Percentiles rank a stretch among this genome's conserved stretches.
phyloP scores from a whole-genome alignment of 2,797 vertebrate genomes.

The Oreochromis grahami region DNA sequence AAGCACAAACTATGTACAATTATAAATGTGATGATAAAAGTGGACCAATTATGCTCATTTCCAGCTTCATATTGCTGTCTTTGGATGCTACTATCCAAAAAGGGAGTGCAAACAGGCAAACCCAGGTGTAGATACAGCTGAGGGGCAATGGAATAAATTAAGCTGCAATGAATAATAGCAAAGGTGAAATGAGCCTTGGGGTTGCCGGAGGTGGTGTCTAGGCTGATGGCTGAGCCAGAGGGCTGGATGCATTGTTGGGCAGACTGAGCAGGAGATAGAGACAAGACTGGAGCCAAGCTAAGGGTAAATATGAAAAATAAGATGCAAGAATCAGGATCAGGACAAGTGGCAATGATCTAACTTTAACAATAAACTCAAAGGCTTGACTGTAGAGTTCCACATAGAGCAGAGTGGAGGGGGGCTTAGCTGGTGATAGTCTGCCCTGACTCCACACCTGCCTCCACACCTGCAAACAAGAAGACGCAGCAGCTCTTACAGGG shows the following conservation, averaged over 20 bases:
- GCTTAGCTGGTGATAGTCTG: not conserved
- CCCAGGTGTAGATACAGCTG: not conserved
- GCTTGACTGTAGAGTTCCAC: fast-evolving
- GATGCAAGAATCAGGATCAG: not conserved
- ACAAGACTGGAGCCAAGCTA: not conserved
- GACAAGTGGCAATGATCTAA: not conserved
- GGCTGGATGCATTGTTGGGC: not conserved
- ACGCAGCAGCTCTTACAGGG: not conserved
- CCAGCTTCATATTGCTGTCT: not conserved
- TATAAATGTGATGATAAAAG: not conserved
- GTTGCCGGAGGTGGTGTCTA: not conserved
- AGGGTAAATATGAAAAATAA: not conserved
- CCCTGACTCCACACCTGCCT: not conserved
- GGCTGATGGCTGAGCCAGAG: not conserved
- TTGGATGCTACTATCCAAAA: not conserved
- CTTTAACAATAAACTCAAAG: not conserved
- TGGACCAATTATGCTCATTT: not conserved
- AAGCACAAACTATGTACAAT: not conserved
- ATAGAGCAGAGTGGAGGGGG: not conserved
- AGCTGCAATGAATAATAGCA: not conserved
- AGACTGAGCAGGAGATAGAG: not conserved
- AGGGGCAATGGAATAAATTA: not conserved
- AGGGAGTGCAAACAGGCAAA: not conserved
- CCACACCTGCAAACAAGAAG: not conserved
- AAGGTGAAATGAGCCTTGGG: not conserved